Base-by-base conservation (phyloP, 1,140 invertebrate genomes). In the Philotrypesis tridentata region DNA sequence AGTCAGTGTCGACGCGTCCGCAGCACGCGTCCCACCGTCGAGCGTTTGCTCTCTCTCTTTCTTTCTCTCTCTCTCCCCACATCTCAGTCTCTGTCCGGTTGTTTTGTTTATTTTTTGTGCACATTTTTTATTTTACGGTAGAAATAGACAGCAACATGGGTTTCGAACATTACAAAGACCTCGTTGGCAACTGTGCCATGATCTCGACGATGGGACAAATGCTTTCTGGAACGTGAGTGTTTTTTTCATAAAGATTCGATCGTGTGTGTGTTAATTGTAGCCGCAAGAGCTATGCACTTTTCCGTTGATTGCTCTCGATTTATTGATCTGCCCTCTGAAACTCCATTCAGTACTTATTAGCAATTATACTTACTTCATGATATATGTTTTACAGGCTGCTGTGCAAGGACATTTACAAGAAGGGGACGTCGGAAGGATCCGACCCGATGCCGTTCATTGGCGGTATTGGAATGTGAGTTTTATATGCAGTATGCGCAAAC, bases 381-480 rank as follows among this genome's bases (percentile, higher is more conserved):
- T 70, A 3, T 71, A 17, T 63, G 27, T 33, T 84, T 86, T 90
- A 37, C 81, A 93, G 92, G 75, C 93, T 95, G 85, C 92, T 96
- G 27, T 95, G 95, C 87, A 94, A 93, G 85, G 94, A 95, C 83
- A 95, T 96, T 81, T 93, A 94, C 40, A 94, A 94, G 84, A 94
- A 94, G 86, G 92, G 93, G 33, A 93, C 90, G 85, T 94, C 95
- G 14, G 90, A 93, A 83, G 93, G 93, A 82, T 92, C 94, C 78
- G 93, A 94, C 72, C 89, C 95, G 37, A 94, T 94, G 87, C 95
- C 95, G 1, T 96, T 97, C 90, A 85, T 96, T 61, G 95, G 95
- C 63, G 95, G 95, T 90, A 86, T 95, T 86, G 93, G 94, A 84
- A 93, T 97, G 96, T 96, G 90, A 94, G 95, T 94, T 80, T 65